phyloP scores from a whole-genome alignment of 2,113 vertebrate genomes.

The Xerus inauris region DNA sequence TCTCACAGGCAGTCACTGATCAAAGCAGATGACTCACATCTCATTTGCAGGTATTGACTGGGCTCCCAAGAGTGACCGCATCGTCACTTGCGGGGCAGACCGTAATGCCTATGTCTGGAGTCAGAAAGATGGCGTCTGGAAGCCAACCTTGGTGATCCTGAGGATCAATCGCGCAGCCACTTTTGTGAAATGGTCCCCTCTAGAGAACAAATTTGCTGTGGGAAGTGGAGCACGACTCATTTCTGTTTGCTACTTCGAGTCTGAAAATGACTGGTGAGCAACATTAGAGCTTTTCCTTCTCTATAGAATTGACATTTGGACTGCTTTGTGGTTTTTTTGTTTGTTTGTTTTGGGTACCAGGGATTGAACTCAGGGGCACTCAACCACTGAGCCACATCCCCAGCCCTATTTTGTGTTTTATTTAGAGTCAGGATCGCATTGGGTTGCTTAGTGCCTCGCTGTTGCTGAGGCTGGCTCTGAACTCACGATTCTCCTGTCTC shows the following conservation, averaged over 20 bases:
- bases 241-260: slow-evolving; percentile 99
- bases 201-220: slow-evolving; percentile 99
- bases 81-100: slow-evolving; percentile 98
- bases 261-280: slow-evolving; percentile 98
- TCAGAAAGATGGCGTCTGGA: slow-evolving; percentile 98
- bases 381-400: too few species aligned
- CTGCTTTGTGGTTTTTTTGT: too few species aligned
- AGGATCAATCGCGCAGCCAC: slow-evolving; percentile 98
- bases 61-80: slow-evolving; percentile 99
- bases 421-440: too few species aligned
- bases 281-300: neutral
- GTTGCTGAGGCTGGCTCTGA: too few species aligned
- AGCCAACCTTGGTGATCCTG: slow-evolving; percentile 98
- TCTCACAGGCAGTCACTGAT: neutral
- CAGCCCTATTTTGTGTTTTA: too few species aligned
- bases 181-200: slow-evolving; percentile 98
- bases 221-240: slow-evolving; percentile 98
- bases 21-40: neutral
- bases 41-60: slow-evolving; percentile 94
- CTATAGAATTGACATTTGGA: neutral
- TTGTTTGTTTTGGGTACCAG: too few species aligned
- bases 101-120: slow-evolving; percentile 99
- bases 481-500: too few species aligned
- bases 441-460: too few species aligned
- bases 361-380: too few species aligned